Evolutionary conservation across 1,140 invertebrate genomes (phyloP).

Genomic region (Heliconius melpomene): DNA sequence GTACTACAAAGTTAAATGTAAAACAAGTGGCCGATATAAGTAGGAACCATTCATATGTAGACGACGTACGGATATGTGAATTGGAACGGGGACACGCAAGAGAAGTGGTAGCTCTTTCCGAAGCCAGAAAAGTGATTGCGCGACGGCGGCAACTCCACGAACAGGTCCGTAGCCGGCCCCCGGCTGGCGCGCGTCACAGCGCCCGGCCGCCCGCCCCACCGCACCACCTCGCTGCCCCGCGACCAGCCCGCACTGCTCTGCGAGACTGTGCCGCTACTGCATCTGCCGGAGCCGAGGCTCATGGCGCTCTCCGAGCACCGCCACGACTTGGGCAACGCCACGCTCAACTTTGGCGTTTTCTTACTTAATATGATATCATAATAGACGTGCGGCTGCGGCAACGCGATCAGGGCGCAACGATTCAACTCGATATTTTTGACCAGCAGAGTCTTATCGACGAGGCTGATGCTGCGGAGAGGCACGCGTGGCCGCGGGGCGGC

Average conservation of each 20-base stretch:
- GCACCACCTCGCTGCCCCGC: conserved; percentile 66
- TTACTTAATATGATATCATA: conserved; percentile 70
- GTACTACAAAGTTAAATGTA: conserved; percentile 14
- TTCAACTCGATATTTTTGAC: conserved; percentile 71
- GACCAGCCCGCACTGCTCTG: conserved; percentile 43
- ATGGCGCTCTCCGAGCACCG: conserved; percentile 72
- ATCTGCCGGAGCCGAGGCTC: conserved; percentile 55
- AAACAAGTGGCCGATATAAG: conserved; percentile 16
- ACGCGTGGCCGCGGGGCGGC: conserved; percentile 46
- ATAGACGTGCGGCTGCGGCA: conserved; percentile 68
- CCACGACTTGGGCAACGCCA: conserved; percentile 73
- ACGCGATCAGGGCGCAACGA: conserved; percentile 73
- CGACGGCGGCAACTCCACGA: conserved; percentile 71
- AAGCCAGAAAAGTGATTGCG: conserved; percentile 77
- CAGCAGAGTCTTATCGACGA: conserved; percentile 72
- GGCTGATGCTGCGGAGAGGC: conserved; percentile 63
- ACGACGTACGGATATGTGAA: conserved; percentile 77
- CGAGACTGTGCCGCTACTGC: conserved; percentile 57
- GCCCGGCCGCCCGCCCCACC: conserved; percentile 70
- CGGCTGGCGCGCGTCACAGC: conserved; percentile 78
- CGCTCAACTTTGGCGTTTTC: conserved; percentile 63
- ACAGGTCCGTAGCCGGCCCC: conserved; percentile 74
- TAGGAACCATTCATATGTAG: conserved; percentile 64
- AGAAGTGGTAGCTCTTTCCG: conserved; percentile 79
- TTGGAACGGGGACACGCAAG: conserved; percentile 80